These are phyloP conservation scores for Papilio polytes DNA, from an alignment of 1,140 invertebrate genomes.

Conservation along the genomic window DNA sequence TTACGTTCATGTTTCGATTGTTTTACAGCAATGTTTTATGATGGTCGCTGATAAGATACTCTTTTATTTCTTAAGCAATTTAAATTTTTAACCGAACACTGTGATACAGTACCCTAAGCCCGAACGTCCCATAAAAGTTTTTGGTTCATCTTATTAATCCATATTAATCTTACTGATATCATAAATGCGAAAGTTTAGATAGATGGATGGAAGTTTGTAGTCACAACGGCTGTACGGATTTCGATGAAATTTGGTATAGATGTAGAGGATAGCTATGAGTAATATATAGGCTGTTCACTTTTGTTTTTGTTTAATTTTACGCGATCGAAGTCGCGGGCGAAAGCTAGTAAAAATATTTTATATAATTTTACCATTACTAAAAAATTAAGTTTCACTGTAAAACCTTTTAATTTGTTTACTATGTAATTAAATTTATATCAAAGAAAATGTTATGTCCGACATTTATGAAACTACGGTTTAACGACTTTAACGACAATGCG, in stretches of 20 bases:
- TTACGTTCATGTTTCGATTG: slow-evolving; percentile 1
- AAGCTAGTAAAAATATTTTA: too few species aligned
- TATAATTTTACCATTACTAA: not conserved
- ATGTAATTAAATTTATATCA: slow-evolving; percentile 22
- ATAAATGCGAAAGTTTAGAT: too few species aligned
- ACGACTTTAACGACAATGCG: slow-evolving; percentile 43
- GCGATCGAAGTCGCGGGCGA: too few species aligned
- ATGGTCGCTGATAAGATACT: not conserved
- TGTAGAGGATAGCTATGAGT: too few species aligned
- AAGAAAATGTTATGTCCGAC: slow-evolving; percentile 39
- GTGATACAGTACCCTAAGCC: not conserved
- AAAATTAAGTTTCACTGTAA: not conserved
- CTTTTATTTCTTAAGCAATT: not conserved
- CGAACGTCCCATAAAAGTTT: too few species aligned
- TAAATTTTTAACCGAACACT: not conserved
- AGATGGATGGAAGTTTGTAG: too few species aligned
- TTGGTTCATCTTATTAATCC: too few species aligned
- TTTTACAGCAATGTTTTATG: slow-evolving; percentile 14
- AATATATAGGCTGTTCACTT: too few species aligned
- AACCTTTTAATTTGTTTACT: slow-evolving; percentile 19
- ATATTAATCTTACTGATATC: too few species aligned
- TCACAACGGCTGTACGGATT: too few species aligned
- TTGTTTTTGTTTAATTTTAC: too few species aligned
- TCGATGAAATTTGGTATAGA: too few species aligned
- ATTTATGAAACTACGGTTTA: slow-evolving; percentile 35